These are phyloP conservation scores for Charadrius vociferus DNA, from an alignment of 2,113 vertebrate species.

Conservation along the genomic window DNA sequence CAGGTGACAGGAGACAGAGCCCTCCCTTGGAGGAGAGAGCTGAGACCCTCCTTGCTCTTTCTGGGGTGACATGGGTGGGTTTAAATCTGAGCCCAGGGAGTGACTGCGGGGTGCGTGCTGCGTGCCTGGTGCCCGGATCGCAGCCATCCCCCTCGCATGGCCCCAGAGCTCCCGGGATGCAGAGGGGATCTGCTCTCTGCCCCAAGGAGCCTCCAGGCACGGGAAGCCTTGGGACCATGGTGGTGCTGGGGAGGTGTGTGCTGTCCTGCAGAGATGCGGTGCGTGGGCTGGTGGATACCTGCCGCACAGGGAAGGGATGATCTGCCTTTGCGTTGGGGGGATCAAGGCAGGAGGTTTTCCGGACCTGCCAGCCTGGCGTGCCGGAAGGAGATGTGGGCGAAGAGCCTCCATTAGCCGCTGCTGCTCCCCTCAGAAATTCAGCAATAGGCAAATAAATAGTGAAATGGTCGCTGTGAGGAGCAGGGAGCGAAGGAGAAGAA, in stretches of 20 bases:
- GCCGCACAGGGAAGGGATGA: not conserved
- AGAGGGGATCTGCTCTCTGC: not conserved
- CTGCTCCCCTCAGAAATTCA: constrained; percentile 9
- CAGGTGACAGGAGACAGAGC: not conserved
- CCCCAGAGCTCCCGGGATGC: not conserved
- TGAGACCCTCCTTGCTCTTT: not conserved
- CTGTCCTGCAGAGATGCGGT: not conserved
- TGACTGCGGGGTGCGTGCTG: fast-evolving
- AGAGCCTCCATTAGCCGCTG: constrained; percentile 15
- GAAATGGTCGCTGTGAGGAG: constrained; percentile 27
- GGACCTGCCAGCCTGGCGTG: not conserved
- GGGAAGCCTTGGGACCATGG: fast-evolving
- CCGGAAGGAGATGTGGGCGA: not conserved
- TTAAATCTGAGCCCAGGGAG: not conserved
- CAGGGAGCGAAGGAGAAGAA: not conserved
- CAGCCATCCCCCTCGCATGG: fast-evolving
- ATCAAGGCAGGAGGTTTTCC: not conserved
- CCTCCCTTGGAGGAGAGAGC: not conserved
- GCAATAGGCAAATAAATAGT: constrained; percentile 52
- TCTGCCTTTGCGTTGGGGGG: not conserved
- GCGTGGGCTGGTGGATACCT: not conserved
- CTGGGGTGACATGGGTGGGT: not conserved
- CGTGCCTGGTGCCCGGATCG: not conserved
- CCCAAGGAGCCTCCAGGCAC: not conserved
- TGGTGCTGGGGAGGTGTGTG: not conserved